A percentile compares a stretch with the other conserved stretches of the same genome.
These are phyloP conservation scores for Perccottus glenii DNA, from an alignment of 2,113 vertebrate species.

Conservation along the genomic window DNA sequence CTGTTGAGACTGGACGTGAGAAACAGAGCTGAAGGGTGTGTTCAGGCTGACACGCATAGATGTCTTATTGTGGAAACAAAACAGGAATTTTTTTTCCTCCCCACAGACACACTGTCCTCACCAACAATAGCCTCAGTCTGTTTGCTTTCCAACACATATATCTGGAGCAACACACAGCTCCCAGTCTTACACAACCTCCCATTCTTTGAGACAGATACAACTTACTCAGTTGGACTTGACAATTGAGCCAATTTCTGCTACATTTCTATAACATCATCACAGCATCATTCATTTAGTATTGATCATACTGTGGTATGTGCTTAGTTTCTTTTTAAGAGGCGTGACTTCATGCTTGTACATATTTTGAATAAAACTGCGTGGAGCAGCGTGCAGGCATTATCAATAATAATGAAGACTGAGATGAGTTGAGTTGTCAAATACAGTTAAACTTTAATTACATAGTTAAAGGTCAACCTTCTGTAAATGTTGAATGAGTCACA, in stretches of 20 bases:
- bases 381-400: no score
- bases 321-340: background rate
- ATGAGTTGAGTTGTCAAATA: no score
- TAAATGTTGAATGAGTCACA: no score
- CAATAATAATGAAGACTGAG: no score
- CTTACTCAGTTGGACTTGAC: background rate
- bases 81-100: slow-evolving; percentile 48
- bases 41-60: slow-evolving; percentile 20
- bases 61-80: slow-evolving; percentile 67
- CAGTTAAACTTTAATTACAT: no score
- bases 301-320: background rate
- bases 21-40: slow-evolving; percentile 41
- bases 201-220: background rate
- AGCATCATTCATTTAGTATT: background rate
- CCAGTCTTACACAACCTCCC: slow-evolving; percentile 25
- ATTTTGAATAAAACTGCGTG: no score
- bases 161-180: slow-evolving; percentile 24
- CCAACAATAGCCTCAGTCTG: slow-evolving; percentile 10
- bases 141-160: slow-evolving; percentile 29
- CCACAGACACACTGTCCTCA: slow-evolving; percentile 34
- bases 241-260: background rate
- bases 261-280: background rate
- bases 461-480: no score
- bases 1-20: slow-evolving; percentile 12
- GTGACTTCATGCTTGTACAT: no score